These are phyloP conservation scores for Petromus typicus DNA, from an alignment of 2,113 vertebrate genomes.

Conservation along the genomic window DNA sequence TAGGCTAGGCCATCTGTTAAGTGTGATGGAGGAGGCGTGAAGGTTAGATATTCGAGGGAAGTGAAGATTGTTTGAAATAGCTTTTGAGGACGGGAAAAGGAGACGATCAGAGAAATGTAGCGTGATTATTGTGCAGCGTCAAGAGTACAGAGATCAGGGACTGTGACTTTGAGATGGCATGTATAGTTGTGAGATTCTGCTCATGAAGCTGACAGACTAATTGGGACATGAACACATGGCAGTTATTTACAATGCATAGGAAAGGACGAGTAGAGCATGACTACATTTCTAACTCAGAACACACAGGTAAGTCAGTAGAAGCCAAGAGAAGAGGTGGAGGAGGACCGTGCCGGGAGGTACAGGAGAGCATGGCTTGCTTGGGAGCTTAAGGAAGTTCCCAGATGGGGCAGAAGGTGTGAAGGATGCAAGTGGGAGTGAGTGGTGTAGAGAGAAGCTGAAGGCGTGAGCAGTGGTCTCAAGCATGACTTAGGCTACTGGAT, in stretches of 20 bases:
- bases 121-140: neutral
- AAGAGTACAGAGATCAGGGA: neutral
- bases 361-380: neutral
- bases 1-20: constrained; percentile 67
- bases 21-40: constrained; percentile 47
- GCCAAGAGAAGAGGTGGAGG: neutral
- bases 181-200: neutral
- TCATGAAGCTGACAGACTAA: neutral
- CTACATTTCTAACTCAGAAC: neutral
- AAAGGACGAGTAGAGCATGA: neutral
- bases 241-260: neutral
- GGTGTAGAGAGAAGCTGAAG: neutral
- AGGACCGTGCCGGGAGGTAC: neutral
- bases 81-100: neutral
- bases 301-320: neutral
- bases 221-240: neutral
- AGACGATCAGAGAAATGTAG: neutral
- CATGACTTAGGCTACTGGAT: neutral
- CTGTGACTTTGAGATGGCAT: neutral
- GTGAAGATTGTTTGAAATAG: constrained; percentile 56
- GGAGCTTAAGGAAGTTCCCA: neutral
- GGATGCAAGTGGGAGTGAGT: neutral
- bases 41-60: constrained; percentile 60
- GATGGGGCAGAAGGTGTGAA: neutral
- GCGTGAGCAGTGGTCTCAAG: neutral